Base-by-base conservation (phyloP, 2,113 vertebrate species). In the Galemys pyrenaicus region DNA sequence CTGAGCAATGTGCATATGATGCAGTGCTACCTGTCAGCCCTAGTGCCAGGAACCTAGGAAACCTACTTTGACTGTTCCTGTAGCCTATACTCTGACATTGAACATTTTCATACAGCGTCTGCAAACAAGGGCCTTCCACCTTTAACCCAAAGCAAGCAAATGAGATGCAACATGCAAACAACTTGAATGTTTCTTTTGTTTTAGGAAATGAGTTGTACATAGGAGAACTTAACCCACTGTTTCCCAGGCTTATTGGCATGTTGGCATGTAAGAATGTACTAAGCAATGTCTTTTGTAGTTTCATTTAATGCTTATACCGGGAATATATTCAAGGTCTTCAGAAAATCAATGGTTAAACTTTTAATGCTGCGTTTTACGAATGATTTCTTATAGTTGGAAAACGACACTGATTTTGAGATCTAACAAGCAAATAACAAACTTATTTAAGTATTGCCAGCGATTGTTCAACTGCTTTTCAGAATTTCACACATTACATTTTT, bases 1-100 rank as follows among this genome's bases (percentile, higher is more conserved):
- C 94, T 70, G 91, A 93, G 83, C 58, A 64, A 11, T 82, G 71
- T 87, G 85, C 95, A 95, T 13, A 82, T 82, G 96, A 95, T 68
- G 68, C 94, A 46, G 89, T 78, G 58, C 71, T 91, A 62, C 92
- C 87, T 78, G n/a, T 20, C 0, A 75, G 92, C 65, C 19, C 39
- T 37, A 83, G 71, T 92, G 70, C 77, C 1, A 78, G 80, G 88
- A 26, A 70, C 24, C 51, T 3, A 51, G 30, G 83, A 92, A 86
- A 39, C 26, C 78, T 88, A 60, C 89, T 83, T 62, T 1, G 16
- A 44, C 6, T 56, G 8, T 60, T 30, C 87, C 30, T 15, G 22
- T 30, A 74, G 65, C 51, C 89, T 93, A 82, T 62, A 60, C 6
- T 22, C 7, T 16, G 28, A 54, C 92, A 84, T 89, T 68, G 75